A percentile compares a stretch with the other conserved stretches of the same genome.
Conservation (phyloP, 2,888 invertebrate species). For the Caenorhabditis plicata region DNA sequence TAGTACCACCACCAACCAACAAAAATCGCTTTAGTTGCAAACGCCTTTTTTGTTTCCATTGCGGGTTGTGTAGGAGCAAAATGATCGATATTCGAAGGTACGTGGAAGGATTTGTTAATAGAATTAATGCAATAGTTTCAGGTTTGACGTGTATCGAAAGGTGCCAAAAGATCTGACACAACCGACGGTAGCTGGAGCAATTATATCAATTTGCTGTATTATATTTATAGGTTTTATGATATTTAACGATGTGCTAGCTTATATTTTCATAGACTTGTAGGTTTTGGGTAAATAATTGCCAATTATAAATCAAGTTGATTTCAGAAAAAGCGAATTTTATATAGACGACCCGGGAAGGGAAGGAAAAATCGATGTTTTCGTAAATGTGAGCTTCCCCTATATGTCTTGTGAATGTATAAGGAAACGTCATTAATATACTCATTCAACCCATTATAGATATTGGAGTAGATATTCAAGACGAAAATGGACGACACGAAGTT, state of each 20-base stretch:
- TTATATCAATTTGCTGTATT: slow-evolving; percentile 46
- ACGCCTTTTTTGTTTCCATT: no score
- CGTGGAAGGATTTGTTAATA: slow-evolving; percentile 4
- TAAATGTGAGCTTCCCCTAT: slow-evolving; percentile 70
- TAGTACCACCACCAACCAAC: no score
- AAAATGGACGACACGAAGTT: slow-evolving; percentile 72
- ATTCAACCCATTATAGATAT: slow-evolving; percentile 66
- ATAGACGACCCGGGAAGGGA: slow-evolving; percentile 70
- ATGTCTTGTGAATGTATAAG: slow-evolving; percentile 69
- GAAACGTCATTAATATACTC: background rate
- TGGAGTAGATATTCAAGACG: slow-evolving; percentile 72
- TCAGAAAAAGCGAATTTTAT: slow-evolving; percentile 68
- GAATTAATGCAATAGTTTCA: slow-evolving; percentile 51
- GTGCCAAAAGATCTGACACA: slow-evolving; percentile 72
- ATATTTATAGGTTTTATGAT: slow-evolving; percentile 49
- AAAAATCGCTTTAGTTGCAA: no score
- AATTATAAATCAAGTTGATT: slow-evolving; percentile 1
- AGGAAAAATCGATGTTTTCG: slow-evolving; percentile 70
- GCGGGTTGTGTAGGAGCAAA: no score
- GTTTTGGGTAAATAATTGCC: slow-evolving; percentile 4
- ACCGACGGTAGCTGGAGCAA: slow-evolving; percentile 68
- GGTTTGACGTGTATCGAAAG: slow-evolving; percentile 73
- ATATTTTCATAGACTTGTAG: slow-evolving; percentile 50
- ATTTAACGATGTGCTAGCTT: slow-evolving; percentile 50
- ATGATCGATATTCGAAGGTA: slow-evolving; percentile 44